Percentiles rank a stretch among this genome's conserved stretches.
phyloP scores from a whole-genome alignment of 2,797 vertebrate species.

The Falco rusticolus region DNA sequence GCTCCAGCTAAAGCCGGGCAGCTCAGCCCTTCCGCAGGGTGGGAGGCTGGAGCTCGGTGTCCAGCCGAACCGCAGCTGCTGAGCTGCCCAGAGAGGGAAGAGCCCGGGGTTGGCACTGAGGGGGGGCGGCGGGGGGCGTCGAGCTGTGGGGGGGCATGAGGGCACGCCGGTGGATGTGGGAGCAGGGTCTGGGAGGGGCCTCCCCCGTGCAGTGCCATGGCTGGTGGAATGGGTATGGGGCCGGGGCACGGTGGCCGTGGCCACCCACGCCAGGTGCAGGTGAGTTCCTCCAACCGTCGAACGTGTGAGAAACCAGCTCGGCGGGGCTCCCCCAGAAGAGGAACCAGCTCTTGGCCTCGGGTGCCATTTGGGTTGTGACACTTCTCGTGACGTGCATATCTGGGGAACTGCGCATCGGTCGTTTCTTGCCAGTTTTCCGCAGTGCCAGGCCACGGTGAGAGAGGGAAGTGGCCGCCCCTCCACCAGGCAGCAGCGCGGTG shows the following conservation, averaged over 20 bases:
- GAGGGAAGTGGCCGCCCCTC: not conserved
- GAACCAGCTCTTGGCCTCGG: not conserved
- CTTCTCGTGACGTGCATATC: not conserved
- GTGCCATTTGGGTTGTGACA: accelerated
- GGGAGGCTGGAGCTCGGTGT: accelerated
- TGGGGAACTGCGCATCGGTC: not conserved
- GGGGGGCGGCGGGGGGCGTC: accelerated
- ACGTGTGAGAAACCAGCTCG: not conserved
- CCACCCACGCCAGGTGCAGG: not conserved
- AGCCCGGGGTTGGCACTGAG: too few relatives aligned
- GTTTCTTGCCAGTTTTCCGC: not conserved
- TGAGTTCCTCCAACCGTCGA: not conserved
- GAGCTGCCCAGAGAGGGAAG: not conserved
- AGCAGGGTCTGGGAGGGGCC: not conserved
- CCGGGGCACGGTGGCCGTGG: not conserved
- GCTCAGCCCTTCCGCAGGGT: too few relatives aligned
- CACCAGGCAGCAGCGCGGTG: not conserved
- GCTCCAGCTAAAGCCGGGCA: not conserved
- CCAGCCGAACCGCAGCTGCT: accelerated
- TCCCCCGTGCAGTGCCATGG: not conserved
- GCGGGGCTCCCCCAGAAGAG: not conserved
- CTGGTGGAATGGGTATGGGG: accelerated
- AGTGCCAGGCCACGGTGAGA: not conserved
- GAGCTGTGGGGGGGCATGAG: not conserved
- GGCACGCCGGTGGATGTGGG: not conserved